Conservation (phyloP, 2,113 vertebrate genomes). For the Pedetes capensis region DNA sequence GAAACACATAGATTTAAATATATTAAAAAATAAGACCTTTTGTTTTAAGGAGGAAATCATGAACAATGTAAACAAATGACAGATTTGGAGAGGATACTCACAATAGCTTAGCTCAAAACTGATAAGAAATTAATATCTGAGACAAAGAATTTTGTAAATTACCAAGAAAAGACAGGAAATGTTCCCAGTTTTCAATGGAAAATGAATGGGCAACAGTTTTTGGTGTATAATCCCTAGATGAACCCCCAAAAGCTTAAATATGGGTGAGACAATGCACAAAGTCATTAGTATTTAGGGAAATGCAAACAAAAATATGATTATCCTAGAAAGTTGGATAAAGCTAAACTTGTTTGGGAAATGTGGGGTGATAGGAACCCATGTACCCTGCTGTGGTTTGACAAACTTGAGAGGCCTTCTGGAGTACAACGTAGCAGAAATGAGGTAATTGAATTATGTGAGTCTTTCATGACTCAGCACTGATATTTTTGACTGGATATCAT, state of each 20-base stretch:
- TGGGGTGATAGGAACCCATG: not conserved
- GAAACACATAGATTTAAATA: not conserved
- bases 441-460: not conserved
- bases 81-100: not conserved
- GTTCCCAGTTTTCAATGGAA: not conserved
- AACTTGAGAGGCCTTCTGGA: not conserved
- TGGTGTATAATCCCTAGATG: not conserved
- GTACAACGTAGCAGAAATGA: not conserved
- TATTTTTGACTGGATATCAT: not conserved
- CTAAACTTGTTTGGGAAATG: not conserved
- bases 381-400: not conserved
- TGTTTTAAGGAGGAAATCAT: not conserved
- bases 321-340: not conserved
- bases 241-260: not conserved
- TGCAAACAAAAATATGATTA: not conserved
- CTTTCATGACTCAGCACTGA: not conserved
- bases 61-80: not conserved
- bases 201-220: not conserved
- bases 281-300: not conserved
- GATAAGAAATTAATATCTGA: not conserved
- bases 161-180: not conserved
- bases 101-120: not conserved
- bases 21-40: not conserved
- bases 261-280: not conserved
- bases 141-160: not conserved